Percentiles rank a stretch among this genome's conserved stretches.
Conservation (phyloP, 2,888 invertebrate genomes). For the Tenthredo livida region DNA sequence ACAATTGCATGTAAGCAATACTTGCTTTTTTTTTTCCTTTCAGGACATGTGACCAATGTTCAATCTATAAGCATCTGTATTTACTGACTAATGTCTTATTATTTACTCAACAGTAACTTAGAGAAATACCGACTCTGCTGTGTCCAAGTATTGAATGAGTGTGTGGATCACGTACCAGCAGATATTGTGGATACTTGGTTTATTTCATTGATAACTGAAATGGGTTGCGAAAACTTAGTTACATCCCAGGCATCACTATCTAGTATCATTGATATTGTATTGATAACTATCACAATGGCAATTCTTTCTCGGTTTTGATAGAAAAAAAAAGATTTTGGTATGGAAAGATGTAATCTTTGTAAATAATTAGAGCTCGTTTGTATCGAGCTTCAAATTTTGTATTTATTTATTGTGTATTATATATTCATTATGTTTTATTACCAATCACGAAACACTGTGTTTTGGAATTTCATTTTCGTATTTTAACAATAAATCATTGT, state of each 20-base stretch:
- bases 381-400: neutral
- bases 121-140: constrained; percentile 81
- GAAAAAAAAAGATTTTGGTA: neutral
- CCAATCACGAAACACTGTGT: neutral
- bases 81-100: neutral
- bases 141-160: constrained; percentile 83
- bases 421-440: neutral
- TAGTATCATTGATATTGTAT: neutral
- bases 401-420: neutral
- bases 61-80: neutral
- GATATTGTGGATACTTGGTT: constrained; percentile 90
- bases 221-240: constrained; percentile 80
- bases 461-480: neutral
- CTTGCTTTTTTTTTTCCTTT: neutral
- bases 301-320: neutral
- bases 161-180: constrained; percentile 87
- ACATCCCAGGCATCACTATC: neutral
- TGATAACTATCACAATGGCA: neutral
- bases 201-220: constrained; percentile 84
- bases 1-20: constrained; percentile 75
- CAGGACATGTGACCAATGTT: neutral
- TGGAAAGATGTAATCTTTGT: neutral
- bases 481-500: neutral
- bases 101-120: constrained; percentile 77
- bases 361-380: neutral